Base-by-base conservation (phyloP, 2,113 vertebrate species). In the Gallinago jamesoni region DNA sequence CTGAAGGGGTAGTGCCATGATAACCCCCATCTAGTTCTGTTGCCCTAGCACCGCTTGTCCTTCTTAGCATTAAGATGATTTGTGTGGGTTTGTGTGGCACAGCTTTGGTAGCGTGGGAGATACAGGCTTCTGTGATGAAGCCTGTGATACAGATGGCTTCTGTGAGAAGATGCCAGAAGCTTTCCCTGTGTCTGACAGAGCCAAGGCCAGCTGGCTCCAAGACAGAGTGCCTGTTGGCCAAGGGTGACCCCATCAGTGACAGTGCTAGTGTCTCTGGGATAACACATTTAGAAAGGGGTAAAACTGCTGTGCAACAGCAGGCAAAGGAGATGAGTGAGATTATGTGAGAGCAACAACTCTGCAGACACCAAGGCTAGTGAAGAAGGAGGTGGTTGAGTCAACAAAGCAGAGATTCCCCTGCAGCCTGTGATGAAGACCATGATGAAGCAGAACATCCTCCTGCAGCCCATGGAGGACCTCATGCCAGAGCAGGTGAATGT, bases 221-320 rank as follows among this genome's bases (percentile, higher is more conserved):
- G 43, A 18, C 2, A 9, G 20, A 63, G 7, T 1, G 0, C 0
- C 23, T 2, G 0, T 33, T 72, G 31, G 37, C 35, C 39, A 20
- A 20, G 23, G 28, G 50, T 5, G 11, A 45, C 27, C 20, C 20
- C 1, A 0, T 50, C 37, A 24, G 6, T 8, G 12, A 4, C 0
- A 0, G 48, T 60, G 39, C 19, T 33, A 35, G 39, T 9, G 1
- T 24, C 13, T 33, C 7, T 9, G 25, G 4, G 27, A 14, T 52
- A 31, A 25, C 1, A 0, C 21, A 14, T n/a, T 41, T 41, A 28
- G 52, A 52, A 60, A 62, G 4, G 22, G 18, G 7, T 5, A 68
- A 43, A 80, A 14, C 15, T 45, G 20, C 67, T 79, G 8, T 2
- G 1, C 19, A 37, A 5, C 6, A 21, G 47, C 20, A 63, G 31